Evolutionary conservation across 1,140 invertebrate species (phyloP).

Genomic region (Ceratosolen fusciceps): DNA sequence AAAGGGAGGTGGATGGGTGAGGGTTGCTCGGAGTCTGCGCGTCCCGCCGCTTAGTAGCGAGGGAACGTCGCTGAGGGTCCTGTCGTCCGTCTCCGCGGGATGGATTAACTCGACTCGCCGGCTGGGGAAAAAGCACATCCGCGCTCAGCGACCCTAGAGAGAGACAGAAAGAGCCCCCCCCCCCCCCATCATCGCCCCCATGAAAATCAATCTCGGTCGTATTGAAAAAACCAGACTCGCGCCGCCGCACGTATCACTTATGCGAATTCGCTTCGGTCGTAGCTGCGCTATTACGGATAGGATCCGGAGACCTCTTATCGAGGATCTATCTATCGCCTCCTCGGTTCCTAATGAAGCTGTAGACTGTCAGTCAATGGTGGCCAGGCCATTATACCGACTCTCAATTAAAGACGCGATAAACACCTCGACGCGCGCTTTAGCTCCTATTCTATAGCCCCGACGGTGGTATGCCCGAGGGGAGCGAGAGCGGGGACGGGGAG

Average conservation of each 20-base stretch:
- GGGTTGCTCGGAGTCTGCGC: not conserved
- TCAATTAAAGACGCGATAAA: conserved; percentile 7
- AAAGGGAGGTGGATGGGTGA: too few relatives aligned
- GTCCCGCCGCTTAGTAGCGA: conserved; percentile 11
- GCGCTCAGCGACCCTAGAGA: not conserved
- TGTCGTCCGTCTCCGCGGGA: not conserved
- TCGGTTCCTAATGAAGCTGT: not conserved
- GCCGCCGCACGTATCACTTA: not conserved
- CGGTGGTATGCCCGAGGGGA: not conserved
- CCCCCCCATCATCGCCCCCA: not conserved
- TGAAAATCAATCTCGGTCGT: not conserved
- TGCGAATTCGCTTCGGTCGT: not conserved
- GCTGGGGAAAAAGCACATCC: not conserved
- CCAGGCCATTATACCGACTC: not conserved
- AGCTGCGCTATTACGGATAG: not conserved
- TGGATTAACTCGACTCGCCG: not conserved
- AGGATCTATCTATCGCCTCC: not conserved
- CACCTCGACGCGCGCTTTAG: not conserved
- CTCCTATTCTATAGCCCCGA: not conserved
- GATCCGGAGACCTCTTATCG: not conserved
- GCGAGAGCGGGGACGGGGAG: not conserved
- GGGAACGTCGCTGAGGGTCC: not conserved
- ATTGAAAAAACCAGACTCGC: not conserved
- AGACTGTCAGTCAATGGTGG: not conserved
- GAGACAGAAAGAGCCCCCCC: too few relatives aligned